phyloP scores from a whole-genome alignment of 2,888 invertebrate species.

The Hirtodrosophila trivittata region DNA sequence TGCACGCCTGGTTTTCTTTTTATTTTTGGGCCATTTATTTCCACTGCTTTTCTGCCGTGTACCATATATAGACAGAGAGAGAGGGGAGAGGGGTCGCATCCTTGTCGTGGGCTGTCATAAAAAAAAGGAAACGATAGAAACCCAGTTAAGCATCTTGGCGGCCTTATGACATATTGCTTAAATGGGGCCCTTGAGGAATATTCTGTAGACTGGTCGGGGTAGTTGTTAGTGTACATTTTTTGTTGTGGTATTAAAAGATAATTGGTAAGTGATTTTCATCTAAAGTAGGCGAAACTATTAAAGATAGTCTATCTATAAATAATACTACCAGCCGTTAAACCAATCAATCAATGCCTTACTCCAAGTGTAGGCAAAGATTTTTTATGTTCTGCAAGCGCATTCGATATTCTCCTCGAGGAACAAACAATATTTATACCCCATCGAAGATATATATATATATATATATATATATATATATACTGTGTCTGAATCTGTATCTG shows the following conservation, averaged over 20 bases:
- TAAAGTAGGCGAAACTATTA: background rate
- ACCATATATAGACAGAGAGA: background rate
- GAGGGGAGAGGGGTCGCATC: slow-evolving; percentile 23
- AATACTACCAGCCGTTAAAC: background rate
- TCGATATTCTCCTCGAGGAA: too few species aligned
- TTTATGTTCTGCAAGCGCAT: background rate
- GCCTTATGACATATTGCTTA: slow-evolving; percentile 71
- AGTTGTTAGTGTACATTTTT: slow-evolving; percentile 12
- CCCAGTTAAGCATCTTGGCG: slow-evolving; percentile 77
- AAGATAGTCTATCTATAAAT: background rate
- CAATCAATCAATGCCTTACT: background rate
- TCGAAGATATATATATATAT: too few species aligned
- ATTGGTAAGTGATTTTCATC: slow-evolving; percentile 52
- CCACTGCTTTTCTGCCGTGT: background rate
- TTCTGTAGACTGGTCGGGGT: slow-evolving; percentile 25
- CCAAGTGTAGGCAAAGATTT: background rate
- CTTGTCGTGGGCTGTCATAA: slow-evolving; percentile 66
- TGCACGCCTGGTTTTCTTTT: slow-evolving; percentile 56
- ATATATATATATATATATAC: too few species aligned
- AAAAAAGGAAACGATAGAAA: slow-evolving; percentile 50
- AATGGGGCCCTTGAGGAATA: slow-evolving; percentile 70
- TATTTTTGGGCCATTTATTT: slow-evolving; percentile 56
- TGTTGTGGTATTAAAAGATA: slow-evolving; percentile 42
- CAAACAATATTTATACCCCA: background rate
- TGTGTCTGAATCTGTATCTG: too few species aligned